These are phyloP conservation scores for Antennarius maculatus DNA, from an alignment of 2,797 vertebrate species.

Conservation along the genomic window DNA sequence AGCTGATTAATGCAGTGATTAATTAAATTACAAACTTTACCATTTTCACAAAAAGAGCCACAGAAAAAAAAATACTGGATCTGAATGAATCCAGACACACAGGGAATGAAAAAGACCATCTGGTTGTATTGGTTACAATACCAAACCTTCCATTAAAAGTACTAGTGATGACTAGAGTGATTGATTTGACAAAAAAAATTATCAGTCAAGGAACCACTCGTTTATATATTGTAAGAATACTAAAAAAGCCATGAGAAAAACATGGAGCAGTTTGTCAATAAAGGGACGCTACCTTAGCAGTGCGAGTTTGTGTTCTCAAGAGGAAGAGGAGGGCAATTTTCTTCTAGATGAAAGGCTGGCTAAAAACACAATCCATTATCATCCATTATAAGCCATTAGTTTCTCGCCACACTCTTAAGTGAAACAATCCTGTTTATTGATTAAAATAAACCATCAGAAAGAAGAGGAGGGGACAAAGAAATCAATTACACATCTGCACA, in stretches of 20 bases:
- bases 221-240: neutral
- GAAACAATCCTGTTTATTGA: slow-evolving; percentile 75
- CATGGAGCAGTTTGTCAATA: neutral
- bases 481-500: slow-evolving; percentile 53
- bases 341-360: slow-evolving; percentile 66
- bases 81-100: too few relatives aligned
- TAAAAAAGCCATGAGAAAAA: slow-evolving; percentile 11
- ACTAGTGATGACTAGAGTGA: too few relatives aligned
- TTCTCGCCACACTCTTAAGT: slow-evolving; percentile 59
- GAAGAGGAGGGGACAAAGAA: slow-evolving; percentile 36
- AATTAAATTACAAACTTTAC: too few relatives aligned
- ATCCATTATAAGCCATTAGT: slow-evolving; percentile 79
- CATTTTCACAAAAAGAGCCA: too few relatives aligned
- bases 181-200: too few relatives aligned
- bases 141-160: too few relatives aligned
- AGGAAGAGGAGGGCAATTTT: slow-evolving; percentile 37
- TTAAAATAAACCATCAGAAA: slow-evolving; percentile 63
- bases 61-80: too few relatives aligned
- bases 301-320: slow-evolving; percentile 4
- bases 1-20: too few relatives aligned
- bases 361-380: slow-evolving; percentile 74
- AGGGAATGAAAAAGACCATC: too few relatives aligned
- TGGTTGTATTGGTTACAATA: too few relatives aligned
- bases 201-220: too few relatives aligned
- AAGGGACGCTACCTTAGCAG: neutral